Evolutionary conservation across 2,797 vertebrate genomes (phyloP).

Genomic region (Menidia menidia): DNA sequence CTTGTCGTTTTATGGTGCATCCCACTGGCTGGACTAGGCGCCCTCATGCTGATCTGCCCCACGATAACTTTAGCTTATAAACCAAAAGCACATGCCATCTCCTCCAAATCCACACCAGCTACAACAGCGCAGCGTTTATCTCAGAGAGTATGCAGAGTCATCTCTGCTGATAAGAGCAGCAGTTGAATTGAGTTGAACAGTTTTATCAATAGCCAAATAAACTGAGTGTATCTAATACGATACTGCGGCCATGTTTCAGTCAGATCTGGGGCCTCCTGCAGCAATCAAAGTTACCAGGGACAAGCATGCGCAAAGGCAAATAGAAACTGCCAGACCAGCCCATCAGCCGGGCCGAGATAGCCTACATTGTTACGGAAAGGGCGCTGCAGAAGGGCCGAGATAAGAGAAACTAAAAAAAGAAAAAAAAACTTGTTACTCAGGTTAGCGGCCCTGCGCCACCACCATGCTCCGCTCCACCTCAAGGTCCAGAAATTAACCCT

Average conservation of each 20-base stretch:
- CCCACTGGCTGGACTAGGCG: not conserved
- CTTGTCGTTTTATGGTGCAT: conserved; percentile 12
- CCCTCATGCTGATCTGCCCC: not conserved
- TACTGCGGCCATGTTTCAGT: not conserved
- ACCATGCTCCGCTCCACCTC: not conserved
- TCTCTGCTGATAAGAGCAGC: too few species aligned
- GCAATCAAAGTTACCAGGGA: conserved; percentile 42
- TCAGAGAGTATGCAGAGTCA: too few species aligned
- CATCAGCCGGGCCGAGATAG: conserved; percentile 22
- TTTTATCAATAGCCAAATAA: conserved; percentile 31
- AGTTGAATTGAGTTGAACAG: not conserved
- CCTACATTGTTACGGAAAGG: conserved; percentile 53
- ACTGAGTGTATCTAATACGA: conserved; percentile 16
- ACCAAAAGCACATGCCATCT: not conserved
- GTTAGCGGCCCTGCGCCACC: conserved; percentile 48
- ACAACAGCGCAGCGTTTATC: not conserved
- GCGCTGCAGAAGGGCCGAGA: conserved; percentile 37
- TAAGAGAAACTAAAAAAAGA: conserved; percentile 21
- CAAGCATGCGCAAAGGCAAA: conserved; percentile 63
- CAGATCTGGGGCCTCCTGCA: conserved; percentile 22
- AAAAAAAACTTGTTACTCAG: conserved; percentile 63
- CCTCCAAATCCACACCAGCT: not conserved
- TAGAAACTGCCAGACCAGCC: conserved; percentile 50
- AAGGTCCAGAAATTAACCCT: conserved; percentile 10
- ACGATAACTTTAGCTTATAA: not conserved